Evolutionary conservation across 1,140 invertebrate species (phyloP).

Genomic region (Drosophila simulans): DNA sequence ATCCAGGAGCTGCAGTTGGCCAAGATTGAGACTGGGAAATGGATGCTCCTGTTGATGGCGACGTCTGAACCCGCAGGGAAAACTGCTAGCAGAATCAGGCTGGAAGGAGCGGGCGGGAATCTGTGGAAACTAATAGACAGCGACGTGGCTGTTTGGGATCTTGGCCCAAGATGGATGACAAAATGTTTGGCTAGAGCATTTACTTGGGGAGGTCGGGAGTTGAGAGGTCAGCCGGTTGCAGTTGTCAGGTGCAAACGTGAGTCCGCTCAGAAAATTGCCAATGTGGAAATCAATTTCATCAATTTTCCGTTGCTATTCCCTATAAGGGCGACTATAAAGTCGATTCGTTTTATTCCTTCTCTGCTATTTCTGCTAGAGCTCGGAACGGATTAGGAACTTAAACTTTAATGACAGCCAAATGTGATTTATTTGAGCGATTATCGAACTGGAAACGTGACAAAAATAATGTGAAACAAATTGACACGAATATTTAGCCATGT

Average conservation of each 20-base stretch:
- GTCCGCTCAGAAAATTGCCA: constrained; percentile 70
- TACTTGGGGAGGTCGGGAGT: constrained; percentile 28
- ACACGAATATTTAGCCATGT: constrained; percentile 2
- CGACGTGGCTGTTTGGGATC: constrained; percentile 44
- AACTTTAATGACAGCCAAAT: constrained; percentile 14
- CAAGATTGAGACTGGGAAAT: constrained; percentile 70
- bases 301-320: constrained; percentile 49
- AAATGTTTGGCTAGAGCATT: constrained; percentile 70
- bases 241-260: constrained; percentile 62
- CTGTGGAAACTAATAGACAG: constrained; percentile 47
- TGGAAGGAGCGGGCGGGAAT: neutral
- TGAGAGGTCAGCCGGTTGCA: constrained; percentile 69
- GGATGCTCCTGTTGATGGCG: constrained; percentile 73
- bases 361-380: neutral
- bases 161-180: constrained; percentile 69
- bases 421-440: constrained; percentile 18
- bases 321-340: constrained; percentile 3
- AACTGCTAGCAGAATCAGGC: neutral
- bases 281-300: constrained; percentile 78
- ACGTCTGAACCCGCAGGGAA: constrained; percentile 73
- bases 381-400: constrained; percentile 18
- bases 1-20: constrained; percentile 43
- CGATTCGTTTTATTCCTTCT: neutral
- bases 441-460: constrained; percentile 2
- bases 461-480: constrained; percentile 5